Evolutionary conservation across 2,797 vertebrate genomes (phyloP), one percentile per base, ranked within the genome.

Genomic region (Lepilemur septentrionalis): DNA sequence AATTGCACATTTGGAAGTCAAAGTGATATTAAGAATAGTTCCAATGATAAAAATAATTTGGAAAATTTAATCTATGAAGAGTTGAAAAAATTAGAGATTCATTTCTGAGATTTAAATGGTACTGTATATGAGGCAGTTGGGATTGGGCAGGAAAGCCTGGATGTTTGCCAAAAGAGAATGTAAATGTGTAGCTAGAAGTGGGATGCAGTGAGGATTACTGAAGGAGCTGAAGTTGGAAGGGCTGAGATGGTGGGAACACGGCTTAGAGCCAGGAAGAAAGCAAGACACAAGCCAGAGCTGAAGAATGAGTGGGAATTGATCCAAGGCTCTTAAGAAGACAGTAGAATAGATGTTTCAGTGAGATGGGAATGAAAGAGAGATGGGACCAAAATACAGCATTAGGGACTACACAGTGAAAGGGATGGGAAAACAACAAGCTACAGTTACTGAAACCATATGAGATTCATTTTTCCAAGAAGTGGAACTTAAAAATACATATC

Each of bases 201-300:
- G 28, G 67, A 3, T 67, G 50, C 1, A 76, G 25, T 70, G 23
- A 84, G 57, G 43, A 96, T 95, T 87, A 76, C 81, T 50, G 7
- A 38, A 59, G 35, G 35, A 80, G 22, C 69, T 18, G 8, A 92
- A 85, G 5, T 83, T 84, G 46, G 83, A 90, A 96, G 48, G 83
- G 8, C 50, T 81, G 67, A 61, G 61, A 85, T 48, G 76, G 84
- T 98, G 96, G 95, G 97, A 98, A 97, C 52, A 85, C 50, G 89
- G 94, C 95, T 67, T 73, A n/a, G 14, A 96, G 95, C 97, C 98
- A 98, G n/a, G 14, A 93, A 14, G 6, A 94, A 94, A 89, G 81
- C 25, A 80, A 96, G 67, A 96, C n/a, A 69, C 55, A 96, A 94
- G 91, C 93, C 97, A 97, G 94, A 79, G 38, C 73, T 85, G 41